Evolutionary conservation across 2,888 invertebrate genomes (phyloP).

Genomic region (Plebejus anna): DNA sequence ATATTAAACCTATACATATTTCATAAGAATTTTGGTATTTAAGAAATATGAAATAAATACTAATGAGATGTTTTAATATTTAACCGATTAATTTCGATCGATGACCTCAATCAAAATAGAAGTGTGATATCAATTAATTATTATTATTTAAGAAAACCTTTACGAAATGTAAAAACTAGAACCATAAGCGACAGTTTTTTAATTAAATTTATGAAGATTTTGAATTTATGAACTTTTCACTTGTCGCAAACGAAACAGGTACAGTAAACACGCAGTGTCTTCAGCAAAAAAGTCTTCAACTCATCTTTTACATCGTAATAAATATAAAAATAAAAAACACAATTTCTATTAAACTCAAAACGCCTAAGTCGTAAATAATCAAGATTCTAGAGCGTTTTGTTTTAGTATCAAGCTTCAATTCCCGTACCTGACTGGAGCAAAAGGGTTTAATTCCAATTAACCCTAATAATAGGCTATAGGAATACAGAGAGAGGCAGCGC

Average conservation of each 20-base stretch:
- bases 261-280: not conserved
- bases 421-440: constrained; percentile 68
- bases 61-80: not conserved
- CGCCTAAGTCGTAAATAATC: constrained; percentile 23
- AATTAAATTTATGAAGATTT: not conserved
- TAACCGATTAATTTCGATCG: not conserved
- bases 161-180: not conserved
- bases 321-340: constrained; percentile 10
- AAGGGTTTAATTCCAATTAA: constrained; percentile 77
- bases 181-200: not conserved
- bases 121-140: not conserved
- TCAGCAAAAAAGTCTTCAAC: not conserved
- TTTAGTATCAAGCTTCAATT: constrained; percentile 35
- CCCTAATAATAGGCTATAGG: constrained; percentile 75
- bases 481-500: constrained; percentile 58
- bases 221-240: not conserved
- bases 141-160: not conserved
- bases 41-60: not conserved
- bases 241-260: not conserved
- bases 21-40: not conserved
- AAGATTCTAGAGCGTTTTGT: constrained; percentile 24
- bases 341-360: constrained; percentile 25
- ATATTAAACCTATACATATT: not conserved
- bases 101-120: not conserved
- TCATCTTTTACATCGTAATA: constrained; percentile 2